These are phyloP conservation scores for Amblyopsis hoosieri DNA, from an alignment of 2,797 vertebrate species.

Conservation along the genomic window DNA sequence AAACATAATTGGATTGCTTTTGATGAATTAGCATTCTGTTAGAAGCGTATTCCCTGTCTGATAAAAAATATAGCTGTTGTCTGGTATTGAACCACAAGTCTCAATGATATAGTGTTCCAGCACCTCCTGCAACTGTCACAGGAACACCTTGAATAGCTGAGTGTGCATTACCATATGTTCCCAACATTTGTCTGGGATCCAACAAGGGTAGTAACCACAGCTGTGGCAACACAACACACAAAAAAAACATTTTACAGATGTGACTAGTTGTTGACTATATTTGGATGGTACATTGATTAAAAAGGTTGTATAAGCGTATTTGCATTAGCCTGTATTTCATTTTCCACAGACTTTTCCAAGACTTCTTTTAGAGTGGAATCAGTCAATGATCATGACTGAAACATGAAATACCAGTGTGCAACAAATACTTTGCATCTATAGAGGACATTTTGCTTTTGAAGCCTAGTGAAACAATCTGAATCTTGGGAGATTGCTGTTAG, in stretches of 20 bases:
- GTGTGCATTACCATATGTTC: constrained; percentile 36
- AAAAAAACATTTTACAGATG: constrained; percentile 21
- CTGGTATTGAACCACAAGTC: constrained; percentile 40
- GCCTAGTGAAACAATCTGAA: constrained; percentile 17
- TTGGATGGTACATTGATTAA: not conserved
- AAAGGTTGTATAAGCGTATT: not conserved
- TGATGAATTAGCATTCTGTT: constrained; percentile 44
- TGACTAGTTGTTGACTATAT: constrained; percentile 2
- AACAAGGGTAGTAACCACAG: constrained; percentile 35
- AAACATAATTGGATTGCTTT: constrained; percentile 4
- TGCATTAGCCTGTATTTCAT: constrained; percentile 8
- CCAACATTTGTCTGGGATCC: constrained; percentile 44
- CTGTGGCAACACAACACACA: constrained; percentile 34
- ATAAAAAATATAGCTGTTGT: constrained; percentile 18
- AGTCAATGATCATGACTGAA: constrained; percentile 5
- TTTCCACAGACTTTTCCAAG: constrained; percentile 4
- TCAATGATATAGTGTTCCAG: constrained; percentile 54
- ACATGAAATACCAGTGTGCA: not conserved
- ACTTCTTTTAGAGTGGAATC: constrained; percentile 10
- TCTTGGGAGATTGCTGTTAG: constrained; percentile 11
- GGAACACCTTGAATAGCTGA: constrained; percentile 46
- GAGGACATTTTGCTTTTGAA: not conserved
- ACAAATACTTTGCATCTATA: too few relatives aligned
- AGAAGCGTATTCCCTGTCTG: not conserved
- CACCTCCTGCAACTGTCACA: constrained; percentile 39